Evolutionary conservation across 2,797 vertebrate species (phyloP).

Genomic region (Paguma larvata): DNA sequence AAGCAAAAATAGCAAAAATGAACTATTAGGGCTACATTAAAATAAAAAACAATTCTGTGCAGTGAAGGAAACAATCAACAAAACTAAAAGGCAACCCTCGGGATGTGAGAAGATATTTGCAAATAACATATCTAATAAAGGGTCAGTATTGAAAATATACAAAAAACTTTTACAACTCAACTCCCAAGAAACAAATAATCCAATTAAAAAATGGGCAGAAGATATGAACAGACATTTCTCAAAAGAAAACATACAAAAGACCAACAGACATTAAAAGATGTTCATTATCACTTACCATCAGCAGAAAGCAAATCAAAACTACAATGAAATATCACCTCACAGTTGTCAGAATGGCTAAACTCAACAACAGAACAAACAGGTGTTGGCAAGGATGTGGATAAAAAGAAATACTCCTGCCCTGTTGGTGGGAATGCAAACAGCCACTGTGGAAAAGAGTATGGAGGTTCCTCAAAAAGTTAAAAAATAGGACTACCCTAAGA

Average conservation of each 20-base stretch:
- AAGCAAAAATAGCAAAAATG: not conserved
- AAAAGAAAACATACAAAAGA: not conserved
- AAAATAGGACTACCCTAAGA: too few species aligned
- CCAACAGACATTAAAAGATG: not conserved
- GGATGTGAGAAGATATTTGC: not conserved
- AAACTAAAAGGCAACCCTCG: not conserved
- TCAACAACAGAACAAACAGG: not conserved
- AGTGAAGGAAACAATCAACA: not conserved
- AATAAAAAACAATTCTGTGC: not conserved
- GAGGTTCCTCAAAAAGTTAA: too few species aligned
- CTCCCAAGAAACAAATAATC: not conserved
- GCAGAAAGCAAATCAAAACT: not conserved
- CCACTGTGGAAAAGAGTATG: too few species aligned
- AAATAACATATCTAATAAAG: not conserved
- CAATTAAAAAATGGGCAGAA: not conserved
- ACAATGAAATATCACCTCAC: not conserved
- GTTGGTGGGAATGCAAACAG: not conserved
- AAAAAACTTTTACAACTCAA: not conserved
- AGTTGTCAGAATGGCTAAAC: not conserved
- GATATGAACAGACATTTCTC: not conserved
- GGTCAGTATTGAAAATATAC: not conserved
- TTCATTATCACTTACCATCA: not conserved
- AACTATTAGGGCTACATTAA: not conserved
- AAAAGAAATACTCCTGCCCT: not conserved
- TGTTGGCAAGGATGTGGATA: not conserved